phyloP scores from a whole-genome alignment of 2,797 vertebrate species.

The Falco concolor region DNA sequence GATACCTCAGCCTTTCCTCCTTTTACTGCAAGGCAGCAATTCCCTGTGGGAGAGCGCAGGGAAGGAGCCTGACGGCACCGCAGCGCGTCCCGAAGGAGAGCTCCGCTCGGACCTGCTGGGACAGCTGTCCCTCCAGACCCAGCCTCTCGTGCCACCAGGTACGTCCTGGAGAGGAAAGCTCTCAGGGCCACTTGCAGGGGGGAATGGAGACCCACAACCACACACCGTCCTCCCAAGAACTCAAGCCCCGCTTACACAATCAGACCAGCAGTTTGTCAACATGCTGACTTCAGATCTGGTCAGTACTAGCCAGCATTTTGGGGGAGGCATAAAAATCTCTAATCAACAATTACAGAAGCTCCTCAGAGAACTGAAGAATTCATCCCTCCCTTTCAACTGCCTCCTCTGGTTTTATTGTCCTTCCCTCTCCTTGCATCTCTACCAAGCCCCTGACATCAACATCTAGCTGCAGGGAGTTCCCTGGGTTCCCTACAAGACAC shows the following conservation, averaged over 20 bases:
- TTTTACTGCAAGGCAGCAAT: not conserved
- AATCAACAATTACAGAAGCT: not conserved
- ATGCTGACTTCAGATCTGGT: not conserved
- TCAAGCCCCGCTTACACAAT: not conserved
- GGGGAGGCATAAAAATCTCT: not conserved
- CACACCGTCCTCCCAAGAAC: not conserved
- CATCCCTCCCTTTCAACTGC: not conserved
- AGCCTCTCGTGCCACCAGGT: not conserved
- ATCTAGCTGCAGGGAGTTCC: not conserved
- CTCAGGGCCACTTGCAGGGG: not conserved
- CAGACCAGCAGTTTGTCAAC: not conserved
- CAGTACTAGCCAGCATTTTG: not conserved
- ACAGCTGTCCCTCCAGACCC: not conserved
- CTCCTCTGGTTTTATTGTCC: not conserved
- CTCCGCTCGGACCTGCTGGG: not conserved
- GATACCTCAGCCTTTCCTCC: not conserved
- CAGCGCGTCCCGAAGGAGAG: not conserved
- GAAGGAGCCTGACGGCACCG: not conserved
- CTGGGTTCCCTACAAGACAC: not conserved
- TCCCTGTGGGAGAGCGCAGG: not conserved
- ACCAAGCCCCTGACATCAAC: not conserved
- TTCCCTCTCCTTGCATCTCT: not conserved
- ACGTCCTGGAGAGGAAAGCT: not conserved
- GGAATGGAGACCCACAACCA: not conserved
- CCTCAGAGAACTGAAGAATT: not conserved